Conservation (phyloP, 2,113 vertebrate genomes). For the Proteles cristata region DNA sequence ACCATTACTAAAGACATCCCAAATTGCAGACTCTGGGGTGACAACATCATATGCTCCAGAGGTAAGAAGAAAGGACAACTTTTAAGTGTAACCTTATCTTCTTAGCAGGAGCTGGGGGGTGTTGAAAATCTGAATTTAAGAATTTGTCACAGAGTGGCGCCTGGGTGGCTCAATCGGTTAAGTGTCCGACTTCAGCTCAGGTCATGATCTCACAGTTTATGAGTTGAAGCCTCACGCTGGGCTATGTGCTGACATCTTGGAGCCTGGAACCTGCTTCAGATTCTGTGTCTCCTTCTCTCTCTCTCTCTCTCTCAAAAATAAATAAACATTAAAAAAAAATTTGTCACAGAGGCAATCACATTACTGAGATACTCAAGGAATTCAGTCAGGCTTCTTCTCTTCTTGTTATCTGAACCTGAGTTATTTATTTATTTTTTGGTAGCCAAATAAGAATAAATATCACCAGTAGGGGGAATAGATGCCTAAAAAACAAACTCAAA, state of each 20-base stretch:
- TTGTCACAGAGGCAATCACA: slow-evolving; percentile 11
- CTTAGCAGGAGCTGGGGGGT: not conserved
- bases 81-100: not conserved
- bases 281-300: too few relatives aligned
- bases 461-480: slow-evolving; percentile 91
- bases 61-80: not conserved
- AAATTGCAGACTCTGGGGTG: not conserved
- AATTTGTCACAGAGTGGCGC: not conserved
- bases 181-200: too few relatives aligned
- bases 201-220: too few relatives aligned
- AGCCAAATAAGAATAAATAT: slow-evolving; percentile 88
- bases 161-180: too few relatives aligned
- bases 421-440: slow-evolving; percentile 54
- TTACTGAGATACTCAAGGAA: slow-evolving; percentile 30
- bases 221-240: too few relatives aligned
- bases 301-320: too few relatives aligned
- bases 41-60: not conserved
- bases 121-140: slow-evolving; percentile 24
- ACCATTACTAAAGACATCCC: not conserved
- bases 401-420: slow-evolving; percentile 52
- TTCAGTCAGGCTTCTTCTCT: slow-evolving; percentile 27
- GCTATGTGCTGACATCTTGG: too few relatives aligned
- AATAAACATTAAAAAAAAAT: not conserved
- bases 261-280: too few relatives aligned
- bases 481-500: slow-evolving; percentile 87